Base-by-base conservation (phyloP, 2,113 vertebrate species). In the Cercopithecus mona region DNA sequence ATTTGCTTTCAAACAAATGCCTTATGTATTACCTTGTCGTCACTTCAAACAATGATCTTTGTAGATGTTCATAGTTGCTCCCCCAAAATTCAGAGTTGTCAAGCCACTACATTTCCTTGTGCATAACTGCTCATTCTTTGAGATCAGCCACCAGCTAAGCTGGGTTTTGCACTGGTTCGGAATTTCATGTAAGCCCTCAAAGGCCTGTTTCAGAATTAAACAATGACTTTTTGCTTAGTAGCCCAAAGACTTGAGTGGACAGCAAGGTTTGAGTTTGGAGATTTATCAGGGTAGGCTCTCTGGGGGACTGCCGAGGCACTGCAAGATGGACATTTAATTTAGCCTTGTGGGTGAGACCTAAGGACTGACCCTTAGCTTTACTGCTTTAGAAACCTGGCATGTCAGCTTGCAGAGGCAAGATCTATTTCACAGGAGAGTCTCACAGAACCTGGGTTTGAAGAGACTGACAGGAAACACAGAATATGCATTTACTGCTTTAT, bases 11-110 rank as follows among this genome's bases (percentile, higher is more conserved):
- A 50, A 2, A 3, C 48, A 35, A 95, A 61, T 43, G 18, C 48
- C 12, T 96, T 68, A 35, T 61, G 68, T 86, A 16, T 45, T 68
- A 93, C 27, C 50, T 96, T 94, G n/a, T 3, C 22, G 9, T 97
- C 61, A 61, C 9, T 25, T 0, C 1, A 14, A 68, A 66, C 38
- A 70, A 59, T 76, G 5, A 68, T 18, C 96, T 64, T 93, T 38
- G 86, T 72, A 78, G 89, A 52, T 80, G 18, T 38, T 93, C 18
- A 68, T 57, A 5, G 16, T 48, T 59, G 3, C 13, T 45, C 43
- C 13, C 30, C 57, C 35, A 10, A 20, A 64, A 32, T 17, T 38
- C 16, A 23, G 55, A 59, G 6, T 38, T 55, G 18, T 38, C 1
- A 2, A 92, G 66, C 3, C n/a, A 59, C 7, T 13, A 6, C 4